A percentile compares a stretch with the other conserved stretches of the same genome.
phyloP scores from a whole-genome alignment of 2,113 vertebrate species.

The Tonatia bakeri region DNA sequence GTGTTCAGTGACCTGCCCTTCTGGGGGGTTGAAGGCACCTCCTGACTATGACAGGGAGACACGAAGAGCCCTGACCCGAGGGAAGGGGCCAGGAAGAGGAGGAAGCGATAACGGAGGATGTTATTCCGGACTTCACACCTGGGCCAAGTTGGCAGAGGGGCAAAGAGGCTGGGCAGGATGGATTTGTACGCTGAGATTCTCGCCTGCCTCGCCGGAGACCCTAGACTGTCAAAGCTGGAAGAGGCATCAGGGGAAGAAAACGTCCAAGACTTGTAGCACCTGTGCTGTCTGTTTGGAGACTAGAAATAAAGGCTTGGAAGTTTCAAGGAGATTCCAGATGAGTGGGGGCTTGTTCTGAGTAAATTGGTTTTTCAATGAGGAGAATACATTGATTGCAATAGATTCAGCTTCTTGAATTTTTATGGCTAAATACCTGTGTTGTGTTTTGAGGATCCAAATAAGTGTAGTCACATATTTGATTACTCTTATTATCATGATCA shows the following conservation, averaged over 20 bases:
- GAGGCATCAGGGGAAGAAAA: not conserved
- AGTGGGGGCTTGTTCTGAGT: not conserved
- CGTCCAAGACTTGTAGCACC: not conserved
- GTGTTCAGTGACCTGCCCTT: not conserved
- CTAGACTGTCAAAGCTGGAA: not conserved
- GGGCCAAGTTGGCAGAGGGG: no score
- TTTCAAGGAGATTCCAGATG: not conserved
- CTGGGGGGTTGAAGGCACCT: not conserved
- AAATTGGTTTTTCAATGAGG: not conserved
- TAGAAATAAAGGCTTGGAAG: not conserved
- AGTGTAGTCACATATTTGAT: not conserved
- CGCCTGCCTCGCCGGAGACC: no score
- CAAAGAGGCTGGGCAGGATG: not conserved
- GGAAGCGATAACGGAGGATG: not conserved
- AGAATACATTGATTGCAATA: not conserved
- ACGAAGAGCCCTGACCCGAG: not conserved
- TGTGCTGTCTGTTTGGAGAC: not conserved
- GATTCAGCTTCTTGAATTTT: not conserved
- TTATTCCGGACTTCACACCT: not conserved
- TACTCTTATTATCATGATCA: no score
- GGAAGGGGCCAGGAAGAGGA: not conserved
- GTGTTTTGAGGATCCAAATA: not conserved
- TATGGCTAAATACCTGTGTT: not conserved
- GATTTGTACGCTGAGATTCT: not conserved
- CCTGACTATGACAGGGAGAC: not conserved